Base-by-base conservation (phyloP, 1,140 invertebrate species). In the Heterodera schachtii region DNA sequence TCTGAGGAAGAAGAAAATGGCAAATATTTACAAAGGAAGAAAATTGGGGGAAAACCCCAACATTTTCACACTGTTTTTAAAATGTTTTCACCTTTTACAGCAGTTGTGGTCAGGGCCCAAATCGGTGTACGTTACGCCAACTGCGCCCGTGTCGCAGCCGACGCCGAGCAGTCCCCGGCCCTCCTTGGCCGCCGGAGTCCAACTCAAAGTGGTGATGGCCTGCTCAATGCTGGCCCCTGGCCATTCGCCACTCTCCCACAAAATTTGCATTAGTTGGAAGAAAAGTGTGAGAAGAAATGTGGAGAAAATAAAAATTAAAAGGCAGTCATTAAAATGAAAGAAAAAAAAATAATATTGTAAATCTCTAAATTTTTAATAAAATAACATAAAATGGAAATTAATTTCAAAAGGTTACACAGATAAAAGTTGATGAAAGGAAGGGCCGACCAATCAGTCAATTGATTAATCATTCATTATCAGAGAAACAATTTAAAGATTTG, bases 1-100 rank as follows among this genome's bases (percentile, higher is more conserved):
- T 78, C 97, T 82, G 93, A n/a, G 93, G 21, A 80, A 73, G 47
- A 16, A n/a, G 43, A 19, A 13, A 82, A 76, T 13, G 46, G 9
- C 41, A 82, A 66, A 67, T 44, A 41, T 21, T 46, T 5, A 4
- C 44, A 82, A 60, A 41, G 43, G 43, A 69, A 41, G 52, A 67
- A 80, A 43, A 6, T 19, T 31, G 31, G 31, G 31, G 31, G 31
- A 31, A 31, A 31, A 31, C 0, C 1, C 31, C 31, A 31, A 31
- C 31, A 31, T 31, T 31, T 31, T 31, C 31, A 31, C 31, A 31
- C 31, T 31, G 31, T 31, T 31, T 31, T 31, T 31, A 31, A 31
- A 31, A 31, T 31, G 31, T 31, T 31, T 6, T 3, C 13, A 78
- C 70, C 86, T 67, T 21, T 84, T 75, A 57, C 60, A 79, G 67